Base-by-base conservation (phyloP, 2,113 vertebrate species). In the Carollia perspicillata region DNA sequence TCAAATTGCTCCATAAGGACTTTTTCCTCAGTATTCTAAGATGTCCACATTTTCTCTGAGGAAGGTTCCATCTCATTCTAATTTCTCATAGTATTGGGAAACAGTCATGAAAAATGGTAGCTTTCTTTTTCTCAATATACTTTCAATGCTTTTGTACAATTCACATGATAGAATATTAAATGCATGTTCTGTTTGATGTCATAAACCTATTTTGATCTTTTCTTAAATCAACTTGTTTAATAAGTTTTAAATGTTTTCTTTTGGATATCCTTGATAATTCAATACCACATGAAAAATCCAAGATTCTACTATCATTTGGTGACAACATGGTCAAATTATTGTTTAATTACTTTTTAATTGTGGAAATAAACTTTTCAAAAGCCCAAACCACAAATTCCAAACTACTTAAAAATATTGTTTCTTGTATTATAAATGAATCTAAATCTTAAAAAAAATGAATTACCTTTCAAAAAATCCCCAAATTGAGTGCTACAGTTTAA, bases 301-400 rank as follows among this genome's bases (percentile, higher is more conserved):
- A 80, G 63, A 9, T 89, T 35, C 65, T 93, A 42, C 58, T 60
- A 80, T 42, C 35, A 35, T 20, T 80, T 81, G 66, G 28, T 51
- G 18, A 89, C 81, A 93, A 63, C 33, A 5, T 58, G 20, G 22
- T 86, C 65, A 90, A 51, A 91, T 35, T 81, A 58, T 40, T 74
- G 22, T 74, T 85, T 49, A 72, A 23, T 75, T 75, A 90, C 33
- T 55, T 66, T 85, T 66, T 66, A 35, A 79, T 66, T 83, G 51
- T 91, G 40, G 81, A 81, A 81, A 86, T 90, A 89, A 94, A 26
- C 44, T 63, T 88, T 60, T 92, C 72, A 30, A 58, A 89, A 96
- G 53, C 44, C 53, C 49, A 91, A 94, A 60, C 47, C 49, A 75
- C 44, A 87, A 69, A 68, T 42, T 17, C 44, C 58, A 92, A 92